phyloP scores from a whole-genome alignment of 2,888 invertebrate species.

The Mesorhabditis sp. region DNA sequence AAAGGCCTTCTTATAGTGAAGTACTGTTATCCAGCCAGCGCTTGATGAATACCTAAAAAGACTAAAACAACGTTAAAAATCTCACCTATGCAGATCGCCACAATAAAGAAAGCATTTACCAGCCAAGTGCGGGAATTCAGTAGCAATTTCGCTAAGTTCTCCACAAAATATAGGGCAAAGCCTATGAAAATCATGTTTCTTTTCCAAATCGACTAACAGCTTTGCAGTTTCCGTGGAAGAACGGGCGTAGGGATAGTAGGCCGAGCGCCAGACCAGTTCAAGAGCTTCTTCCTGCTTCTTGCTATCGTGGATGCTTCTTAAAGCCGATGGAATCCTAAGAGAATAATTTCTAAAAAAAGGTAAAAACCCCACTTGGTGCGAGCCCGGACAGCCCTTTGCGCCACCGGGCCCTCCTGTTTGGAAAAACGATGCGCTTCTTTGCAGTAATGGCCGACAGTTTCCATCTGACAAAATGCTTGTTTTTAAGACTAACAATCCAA shows the following conservation, averaged over 20 bases:
- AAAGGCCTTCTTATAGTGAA: not conserved
- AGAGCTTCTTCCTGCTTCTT: not conserved
- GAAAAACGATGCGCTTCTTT: slow-evolving; percentile 10
- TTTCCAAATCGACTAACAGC: not conserved
- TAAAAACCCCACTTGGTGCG: slow-evolving; percentile 14
- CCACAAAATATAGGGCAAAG: slow-evolving; percentile 1
- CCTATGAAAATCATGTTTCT: not conserved
- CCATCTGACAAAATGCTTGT: not conserved
- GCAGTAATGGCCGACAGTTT: slow-evolving; percentile 10
- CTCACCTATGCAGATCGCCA: not conserved
- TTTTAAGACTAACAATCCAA: no score
- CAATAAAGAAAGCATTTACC: not conserved
- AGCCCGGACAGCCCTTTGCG: slow-evolving; percentile 12
- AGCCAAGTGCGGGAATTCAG: not conserved
- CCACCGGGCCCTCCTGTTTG: slow-evolving; percentile 12
- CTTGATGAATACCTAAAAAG: not conserved
- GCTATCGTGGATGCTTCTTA: no score
- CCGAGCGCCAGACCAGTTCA: slow-evolving; percentile 16
- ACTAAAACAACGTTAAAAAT: not conserved
- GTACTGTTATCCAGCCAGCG: not conserved
- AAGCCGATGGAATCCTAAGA: not conserved
- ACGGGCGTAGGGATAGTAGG: slow-evolving; percentile 10
- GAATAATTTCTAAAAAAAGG: not conserved
- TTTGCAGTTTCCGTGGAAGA: not conserved
- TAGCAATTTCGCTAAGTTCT: not conserved